Evolutionary conservation across 1,140 invertebrate genomes (phyloP), one percentile per base, ranked within the genome.

Genomic region (Diachasma alloeum): DNA sequence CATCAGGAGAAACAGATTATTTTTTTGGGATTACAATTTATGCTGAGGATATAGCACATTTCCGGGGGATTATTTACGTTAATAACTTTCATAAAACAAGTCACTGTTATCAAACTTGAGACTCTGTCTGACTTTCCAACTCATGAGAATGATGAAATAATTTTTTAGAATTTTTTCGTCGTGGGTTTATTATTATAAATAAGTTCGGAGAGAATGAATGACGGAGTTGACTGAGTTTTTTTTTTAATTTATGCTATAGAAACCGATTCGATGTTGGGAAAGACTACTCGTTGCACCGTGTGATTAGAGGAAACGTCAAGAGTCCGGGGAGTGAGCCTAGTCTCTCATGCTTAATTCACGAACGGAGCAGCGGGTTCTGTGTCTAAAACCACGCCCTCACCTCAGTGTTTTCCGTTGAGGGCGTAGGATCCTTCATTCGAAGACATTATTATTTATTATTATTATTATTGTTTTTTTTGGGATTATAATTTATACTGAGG

Each of bases 381-480:
- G 59, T 31, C 71, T 75, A 24, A 59, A 69, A 74, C 53, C 59
- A 70, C 48, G 63, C 39, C 63, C 73, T 26, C n/a, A 46, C 39
- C 63, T 56, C 44, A 24, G 22, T 19, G n/a, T 19, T 17, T 69
- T 75, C 44, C 11, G 13, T 15, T n/a, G 48, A 19, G 48, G 48
- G 48, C n/a, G 48, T 53, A 17, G 17, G 15, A 53, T 69, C 68
- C 36, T 22, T 31, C 36, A 42, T 69, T 26, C 15, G 15, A 9
- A 53, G 19, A 70, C 42, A 37, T 75, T 44, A 24, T 75, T 46
- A 42, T 59, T 17, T 63, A n/a, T n/a, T n/a, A n/a, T n/a, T n/a
- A n/a, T n/a, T n/a, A n/a, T n/a, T n/a, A n/a, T n/a, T n/a, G n/a
- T n/a, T n/a, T n/a, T n/a, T 73, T n/a, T 15, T 74, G 59, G 59